Conservation (phyloP, 2,797 vertebrate genomes). For the Trachops cirrhosus region DNA sequence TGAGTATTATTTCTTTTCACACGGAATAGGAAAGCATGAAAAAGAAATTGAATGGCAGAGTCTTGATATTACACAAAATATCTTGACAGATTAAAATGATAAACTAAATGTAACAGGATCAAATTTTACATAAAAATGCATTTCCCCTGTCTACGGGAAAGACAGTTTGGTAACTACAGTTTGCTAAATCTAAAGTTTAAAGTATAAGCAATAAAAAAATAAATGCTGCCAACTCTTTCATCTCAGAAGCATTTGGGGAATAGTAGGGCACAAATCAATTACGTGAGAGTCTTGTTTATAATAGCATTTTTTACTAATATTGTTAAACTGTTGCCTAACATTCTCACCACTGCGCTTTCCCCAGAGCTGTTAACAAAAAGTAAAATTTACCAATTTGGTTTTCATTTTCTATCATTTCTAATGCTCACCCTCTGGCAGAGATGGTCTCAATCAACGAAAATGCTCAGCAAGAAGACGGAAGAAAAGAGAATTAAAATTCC, state of each 20-base stretch:
- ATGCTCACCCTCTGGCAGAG: not conserved
- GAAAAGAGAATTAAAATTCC: not conserved
- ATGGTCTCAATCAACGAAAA: not conserved
- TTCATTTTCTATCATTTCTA: not conserved
- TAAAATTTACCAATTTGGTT: not conserved
- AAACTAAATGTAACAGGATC: not conserved
- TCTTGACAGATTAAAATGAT: conserved; percentile 5
- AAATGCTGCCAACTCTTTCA: not conserved
- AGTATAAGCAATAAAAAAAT: conserved; percentile 42
- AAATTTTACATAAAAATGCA: conserved; percentile 34
- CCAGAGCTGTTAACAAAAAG: not conserved
- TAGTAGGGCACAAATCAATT: conserved; percentile 12
- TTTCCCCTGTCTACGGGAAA: not conserved
- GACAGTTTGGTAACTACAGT: not conserved
- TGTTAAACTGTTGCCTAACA: not conserved
- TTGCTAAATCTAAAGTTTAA: conserved; percentile 50
- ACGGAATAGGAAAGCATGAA: not conserved
- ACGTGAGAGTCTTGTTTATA: not conserved
- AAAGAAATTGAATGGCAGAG: not conserved
- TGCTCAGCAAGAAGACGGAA: not conserved
- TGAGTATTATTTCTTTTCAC: not conserved
- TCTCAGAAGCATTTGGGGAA: conserved; percentile 21
- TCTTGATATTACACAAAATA: not conserved
- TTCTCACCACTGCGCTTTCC: not conserved
- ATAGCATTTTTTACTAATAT: not conserved